A percentile compares a stretch with the other conserved stretches of the same genome.
Conservation (phyloP, 2,888 invertebrate species). For the Dicyrtoma fusca region DNA sequence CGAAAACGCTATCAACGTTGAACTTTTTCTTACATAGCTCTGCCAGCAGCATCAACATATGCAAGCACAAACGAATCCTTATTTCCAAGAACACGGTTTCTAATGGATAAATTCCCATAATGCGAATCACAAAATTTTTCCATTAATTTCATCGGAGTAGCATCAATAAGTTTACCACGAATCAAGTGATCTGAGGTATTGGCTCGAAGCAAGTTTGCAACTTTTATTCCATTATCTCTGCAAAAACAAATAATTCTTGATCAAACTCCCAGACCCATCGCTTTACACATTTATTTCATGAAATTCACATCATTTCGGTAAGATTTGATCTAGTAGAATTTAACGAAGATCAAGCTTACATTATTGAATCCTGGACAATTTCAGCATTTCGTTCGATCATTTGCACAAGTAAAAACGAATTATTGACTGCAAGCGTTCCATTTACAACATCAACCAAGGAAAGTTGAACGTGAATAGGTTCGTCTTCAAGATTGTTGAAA, state of each 20-base stretch:
- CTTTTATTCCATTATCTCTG: slow-evolving; percentile 53
- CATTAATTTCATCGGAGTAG: slow-evolving; percentile 50
- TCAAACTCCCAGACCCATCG: too few relatives aligned
- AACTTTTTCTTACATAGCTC: slow-evolving; percentile 46
- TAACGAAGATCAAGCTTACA: slow-evolving; percentile 37
- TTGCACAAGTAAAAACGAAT: slow-evolving; percentile 21
- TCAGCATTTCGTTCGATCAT: slow-evolving; percentile 47
- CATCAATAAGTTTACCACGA: slow-evolving; percentile 45
- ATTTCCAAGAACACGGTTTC: slow-evolving; percentile 44
- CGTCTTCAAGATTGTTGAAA: slow-evolving; percentile 36
- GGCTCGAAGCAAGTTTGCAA: slow-evolving; percentile 50
- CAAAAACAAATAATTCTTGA: too few relatives aligned
- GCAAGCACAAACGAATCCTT: slow-evolving; percentile 46
- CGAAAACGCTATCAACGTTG: too few relatives aligned
- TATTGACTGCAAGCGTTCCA: slow-evolving; percentile 27
- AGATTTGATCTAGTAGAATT: too few relatives aligned
- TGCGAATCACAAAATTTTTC: slow-evolving; percentile 53
- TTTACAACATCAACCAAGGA: slow-evolving; percentile 14
- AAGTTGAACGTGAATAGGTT: slow-evolving; percentile 16
- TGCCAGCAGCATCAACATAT: slow-evolving; percentile 53
- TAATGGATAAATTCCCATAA: slow-evolving; percentile 47
- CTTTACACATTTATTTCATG: too few relatives aligned
- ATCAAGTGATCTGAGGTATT: slow-evolving; percentile 50
- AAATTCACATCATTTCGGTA: too few relatives aligned
- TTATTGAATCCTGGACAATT: slow-evolving; percentile 43